Conservation (phyloP, 2,888 invertebrate genomes). For the Troides oblongomaculatus region DNA sequence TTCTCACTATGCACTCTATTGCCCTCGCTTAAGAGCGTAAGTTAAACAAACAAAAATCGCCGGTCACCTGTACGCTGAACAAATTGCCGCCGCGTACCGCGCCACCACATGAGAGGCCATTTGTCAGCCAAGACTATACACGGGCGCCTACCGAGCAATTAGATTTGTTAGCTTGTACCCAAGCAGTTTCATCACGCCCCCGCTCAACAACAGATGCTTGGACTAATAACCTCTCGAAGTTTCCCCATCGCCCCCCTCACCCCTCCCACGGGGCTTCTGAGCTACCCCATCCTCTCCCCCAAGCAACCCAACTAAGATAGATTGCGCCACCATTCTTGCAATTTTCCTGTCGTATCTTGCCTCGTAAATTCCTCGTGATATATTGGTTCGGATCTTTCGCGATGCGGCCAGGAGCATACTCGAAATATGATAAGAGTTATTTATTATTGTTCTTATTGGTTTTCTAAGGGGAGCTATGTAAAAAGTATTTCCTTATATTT, state of each 20-base stretch:
- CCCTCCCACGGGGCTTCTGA: slow-evolving; percentile 55
- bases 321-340: slow-evolving; percentile 95
- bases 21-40: slow-evolving; percentile 23
- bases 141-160: slow-evolving; percentile 78
- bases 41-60: slow-evolving; percentile 47
- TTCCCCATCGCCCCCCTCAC: slow-evolving; percentile 68
- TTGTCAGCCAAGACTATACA: slow-evolving; percentile 69
- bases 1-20: slow-evolving; percentile 19
- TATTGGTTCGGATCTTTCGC: slow-evolving; percentile 83
- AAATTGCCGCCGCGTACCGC: slow-evolving; percentile 58
- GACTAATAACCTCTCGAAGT: slow-evolving; percentile 82
- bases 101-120: slow-evolving; percentile 69
- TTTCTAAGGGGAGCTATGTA: slow-evolving; percentile 66
- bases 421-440: slow-evolving; percentile 81
- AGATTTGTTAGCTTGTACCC: slow-evolving; percentile 80
- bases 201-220: slow-evolving; percentile 81
- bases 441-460: slow-evolving; percentile 81
- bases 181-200: slow-evolving; percentile 79
- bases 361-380: slow-evolving; percentile 92
- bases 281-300: slow-evolving; percentile 73
- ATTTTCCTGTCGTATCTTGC: slow-evolving; percentile 95
- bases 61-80: slow-evolving; percentile 69
- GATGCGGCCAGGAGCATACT: slow-evolving; percentile 80
- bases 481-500: slow-evolving; percentile 50
- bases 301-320: slow-evolving; percentile 88